A percentile compares a stretch with the other conserved stretches of the same genome.
These are phyloP conservation scores for Malurus alboscapulatus DNA, from an alignment of 2,113 vertebrate genomes.

Conservation along the genomic window DNA sequence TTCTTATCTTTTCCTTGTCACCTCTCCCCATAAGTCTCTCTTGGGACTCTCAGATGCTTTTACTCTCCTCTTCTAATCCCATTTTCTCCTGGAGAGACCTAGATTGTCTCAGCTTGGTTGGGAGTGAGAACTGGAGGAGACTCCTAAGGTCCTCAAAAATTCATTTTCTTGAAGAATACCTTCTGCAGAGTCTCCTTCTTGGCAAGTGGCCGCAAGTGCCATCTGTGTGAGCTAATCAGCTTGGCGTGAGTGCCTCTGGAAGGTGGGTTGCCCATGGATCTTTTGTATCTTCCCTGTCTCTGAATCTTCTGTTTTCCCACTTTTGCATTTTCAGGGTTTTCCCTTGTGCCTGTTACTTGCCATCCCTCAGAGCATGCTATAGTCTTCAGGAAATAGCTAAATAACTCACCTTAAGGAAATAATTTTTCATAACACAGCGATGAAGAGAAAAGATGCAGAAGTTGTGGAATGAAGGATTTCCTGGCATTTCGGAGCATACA, in stretches of 20 bases:
- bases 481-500: slow-evolving; percentile 25
- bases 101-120: background rate
- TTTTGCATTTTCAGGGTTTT: background rate
- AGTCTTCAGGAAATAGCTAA: background rate
- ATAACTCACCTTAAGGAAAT: slow-evolving; percentile 63
- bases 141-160: background rate
- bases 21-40: background rate
- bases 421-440: slow-evolving; percentile 46
- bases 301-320: background rate
- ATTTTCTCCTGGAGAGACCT: background rate
- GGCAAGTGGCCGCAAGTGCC: background rate
- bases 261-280: background rate
- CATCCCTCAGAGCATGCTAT: background rate
- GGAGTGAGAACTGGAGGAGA: background rate
- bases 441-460: slow-evolving; percentile 61
- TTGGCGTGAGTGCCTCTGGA: background rate
- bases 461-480: background rate
- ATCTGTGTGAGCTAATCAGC: background rate
- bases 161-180: background rate
- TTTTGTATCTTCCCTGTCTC: background rate
- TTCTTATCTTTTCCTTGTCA: background rate
- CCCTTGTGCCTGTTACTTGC: background rate
- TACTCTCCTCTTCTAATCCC: background rate
- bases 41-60: background rate
- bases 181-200: background rate